These are phyloP conservation scores for Spatula versicolor DNA, from an alignment of 2,797 vertebrate genomes.

Conservation along the genomic window DNA sequence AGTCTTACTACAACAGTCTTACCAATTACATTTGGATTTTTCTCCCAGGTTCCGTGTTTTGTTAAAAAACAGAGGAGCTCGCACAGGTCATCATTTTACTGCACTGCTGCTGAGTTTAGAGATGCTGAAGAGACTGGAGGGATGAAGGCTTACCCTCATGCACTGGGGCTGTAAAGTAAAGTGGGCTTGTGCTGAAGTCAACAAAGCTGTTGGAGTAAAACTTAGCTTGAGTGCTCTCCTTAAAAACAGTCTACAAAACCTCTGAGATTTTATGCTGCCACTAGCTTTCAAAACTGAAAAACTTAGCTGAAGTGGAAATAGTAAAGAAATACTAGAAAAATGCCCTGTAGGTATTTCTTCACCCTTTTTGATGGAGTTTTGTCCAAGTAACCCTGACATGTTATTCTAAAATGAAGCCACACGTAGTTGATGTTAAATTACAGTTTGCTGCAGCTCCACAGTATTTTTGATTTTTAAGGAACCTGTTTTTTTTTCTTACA, in stretches of 20 bases:
- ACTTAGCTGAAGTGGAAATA: background rate
- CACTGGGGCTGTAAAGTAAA: background rate
- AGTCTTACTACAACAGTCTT: background rate
- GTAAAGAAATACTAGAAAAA: background rate
- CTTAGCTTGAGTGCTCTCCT: background rate
- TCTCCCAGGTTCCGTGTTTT: background rate
- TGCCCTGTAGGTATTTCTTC: background rate
- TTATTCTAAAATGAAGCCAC: background rate
- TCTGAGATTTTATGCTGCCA: background rate
- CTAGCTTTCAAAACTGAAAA: background rate
- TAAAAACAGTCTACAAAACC: background rate
- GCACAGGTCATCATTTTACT: background rate
- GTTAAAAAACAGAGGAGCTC: background rate
- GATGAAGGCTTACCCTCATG: background rate
- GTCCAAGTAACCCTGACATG: too few species aligned
- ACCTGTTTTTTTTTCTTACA: background rate
- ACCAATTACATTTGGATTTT: background rate
- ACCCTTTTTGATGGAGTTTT: background rate
- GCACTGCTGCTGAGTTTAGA: rapidly evolving
- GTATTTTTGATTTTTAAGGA: background rate
- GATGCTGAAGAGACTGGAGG: background rate
- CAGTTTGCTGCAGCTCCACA: background rate
- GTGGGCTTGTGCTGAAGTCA: background rate
- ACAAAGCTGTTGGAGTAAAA: rapidly evolving
- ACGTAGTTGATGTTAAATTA: background rate